A percentile compares a stretch with the other conserved stretches of the same genome.
Conservation (phyloP, 2,797 vertebrate species). For the Phrynocephalus vlangalii region DNA sequence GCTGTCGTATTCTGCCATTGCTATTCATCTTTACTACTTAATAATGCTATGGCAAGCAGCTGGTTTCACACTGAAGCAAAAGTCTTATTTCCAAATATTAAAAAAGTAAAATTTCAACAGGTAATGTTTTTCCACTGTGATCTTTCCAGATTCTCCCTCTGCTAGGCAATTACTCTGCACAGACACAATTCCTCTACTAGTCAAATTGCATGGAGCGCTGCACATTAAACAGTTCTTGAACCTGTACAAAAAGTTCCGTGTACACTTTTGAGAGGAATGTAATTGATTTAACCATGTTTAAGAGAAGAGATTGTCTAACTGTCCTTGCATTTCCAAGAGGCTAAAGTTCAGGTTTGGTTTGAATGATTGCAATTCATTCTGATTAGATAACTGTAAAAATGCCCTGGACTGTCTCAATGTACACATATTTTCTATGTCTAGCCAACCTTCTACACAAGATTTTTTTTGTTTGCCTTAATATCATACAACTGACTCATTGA, state of each 20-base stretch:
- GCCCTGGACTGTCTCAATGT: slow-evolving; percentile 45
- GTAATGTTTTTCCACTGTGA: background rate
- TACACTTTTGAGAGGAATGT: slow-evolving; percentile 24
- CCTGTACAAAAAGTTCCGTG: background rate
- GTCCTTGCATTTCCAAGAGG: slow-evolving; percentile 49
- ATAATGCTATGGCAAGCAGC: background rate
- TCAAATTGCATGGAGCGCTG: background rate
- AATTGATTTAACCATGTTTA: slow-evolving; percentile 25
- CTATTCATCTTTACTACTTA: background rate
- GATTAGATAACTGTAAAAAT: slow-evolving; percentile 52
- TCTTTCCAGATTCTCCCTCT: background rate
- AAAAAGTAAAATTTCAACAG: slow-evolving; percentile 24
- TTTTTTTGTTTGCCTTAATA: background rate
- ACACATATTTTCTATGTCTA: slow-evolving; percentile 27
- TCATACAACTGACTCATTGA: slow-evolving; percentile 19
- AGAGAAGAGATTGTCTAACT: slow-evolving; percentile 23
- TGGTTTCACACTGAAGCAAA: background rate
- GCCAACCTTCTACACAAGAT: background rate
- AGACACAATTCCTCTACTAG: slow-evolving; percentile 5
- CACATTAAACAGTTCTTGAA: background rate
- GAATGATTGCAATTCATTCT: slow-evolving; percentile 51
- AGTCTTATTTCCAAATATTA: background rate
- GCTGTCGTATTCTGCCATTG: background rate
- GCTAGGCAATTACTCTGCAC: slow-evolving; percentile 15
- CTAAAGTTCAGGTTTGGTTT: slow-evolving; percentile 52